Percentiles rank a stretch among this genome's conserved stretches.
These are phyloP conservation scores for Chironomus tepperi DNA, from an alignment of 1,140 invertebrate genomes.

Conservation along the genomic window DNA sequence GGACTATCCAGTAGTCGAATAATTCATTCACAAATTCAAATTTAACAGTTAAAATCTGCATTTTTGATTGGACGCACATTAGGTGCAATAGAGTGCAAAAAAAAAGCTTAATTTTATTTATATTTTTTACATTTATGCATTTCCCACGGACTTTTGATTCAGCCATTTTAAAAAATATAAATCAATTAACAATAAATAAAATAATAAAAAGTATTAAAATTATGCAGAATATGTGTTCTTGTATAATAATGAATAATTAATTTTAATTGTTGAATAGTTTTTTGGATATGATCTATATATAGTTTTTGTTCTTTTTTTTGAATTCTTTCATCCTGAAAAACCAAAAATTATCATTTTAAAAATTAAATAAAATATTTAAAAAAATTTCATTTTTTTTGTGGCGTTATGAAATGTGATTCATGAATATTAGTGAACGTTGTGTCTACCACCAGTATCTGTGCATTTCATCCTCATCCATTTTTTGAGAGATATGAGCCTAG, in stretches of 20 bases:
- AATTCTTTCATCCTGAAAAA: not conserved
- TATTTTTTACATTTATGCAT: not conserved
- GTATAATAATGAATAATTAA: constrained; percentile 22
- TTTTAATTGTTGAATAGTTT: constrained; percentile 20
- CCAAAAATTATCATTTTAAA: too few relatives aligned
- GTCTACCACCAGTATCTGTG: too few relatives aligned
- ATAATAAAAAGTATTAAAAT: not conserved
- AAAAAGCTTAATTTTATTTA: not conserved
- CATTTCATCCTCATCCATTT: too few relatives aligned
- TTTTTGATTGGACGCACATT: not conserved
- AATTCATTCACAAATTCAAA: too few relatives aligned
- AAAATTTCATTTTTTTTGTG: too few relatives aligned
- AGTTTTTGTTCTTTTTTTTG: not conserved
- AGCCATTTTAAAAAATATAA: not conserved
- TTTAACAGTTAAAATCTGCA: too few relatives aligned
- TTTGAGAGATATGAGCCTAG: too few relatives aligned
- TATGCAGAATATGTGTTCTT: constrained; percentile 22
- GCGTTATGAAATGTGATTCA: too few relatives aligned
- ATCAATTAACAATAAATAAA: not conserved
- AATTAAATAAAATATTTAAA: too few relatives aligned
- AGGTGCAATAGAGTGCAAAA: not conserved
- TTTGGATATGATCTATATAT: not conserved
- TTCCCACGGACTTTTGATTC: not conserved
- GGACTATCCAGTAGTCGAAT: too few relatives aligned
- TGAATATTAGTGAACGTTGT: too few relatives aligned